Conservation (phyloP, 2,113 vertebrate genomes). For the Zootoca vivipara region DNA sequence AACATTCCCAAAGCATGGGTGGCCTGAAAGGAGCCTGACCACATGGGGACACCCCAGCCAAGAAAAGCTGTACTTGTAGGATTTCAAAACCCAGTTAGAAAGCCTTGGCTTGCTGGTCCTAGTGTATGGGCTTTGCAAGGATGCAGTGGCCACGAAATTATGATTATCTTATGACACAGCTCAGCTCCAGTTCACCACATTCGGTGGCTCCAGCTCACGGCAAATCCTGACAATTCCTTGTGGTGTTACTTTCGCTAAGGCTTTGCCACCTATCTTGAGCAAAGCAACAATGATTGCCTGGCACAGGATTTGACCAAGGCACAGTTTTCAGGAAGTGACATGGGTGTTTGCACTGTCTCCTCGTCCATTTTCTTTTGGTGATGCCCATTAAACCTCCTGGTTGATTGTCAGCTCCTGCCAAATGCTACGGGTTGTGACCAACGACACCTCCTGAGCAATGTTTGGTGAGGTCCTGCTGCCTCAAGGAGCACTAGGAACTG, state of each 20-base stretch:
- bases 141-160: background rate
- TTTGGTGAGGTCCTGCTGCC: background rate
- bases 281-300: background rate
- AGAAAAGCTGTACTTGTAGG: conserved; percentile 2
- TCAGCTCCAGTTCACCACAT: conserved; percentile 6
- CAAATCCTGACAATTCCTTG: background rate
- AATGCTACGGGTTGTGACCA: conserved; percentile 30
- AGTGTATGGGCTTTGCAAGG: background rate
- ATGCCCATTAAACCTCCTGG: conserved; percentile 30
- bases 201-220: background rate
- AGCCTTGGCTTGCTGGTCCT: background rate
- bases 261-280: background rate
- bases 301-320: conserved; percentile 4
- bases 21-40: background rate
- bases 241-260: background rate
- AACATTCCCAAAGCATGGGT: background rate
- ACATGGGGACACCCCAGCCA: background rate
- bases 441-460: background rate
- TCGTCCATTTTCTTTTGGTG: conserved; percentile 22
- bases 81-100: background rate
- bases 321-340: background rate
- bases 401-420: conserved; percentile 42
- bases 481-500: background rate
- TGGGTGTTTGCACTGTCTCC: background rate
- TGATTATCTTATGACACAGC: background rate